A percentile compares a stretch with the other conserved stretches of the same genome.
These are phyloP conservation scores for Mugil cephalus DNA, from an alignment of 2,113 vertebrate genomes.

Conservation along the genomic window DNA sequence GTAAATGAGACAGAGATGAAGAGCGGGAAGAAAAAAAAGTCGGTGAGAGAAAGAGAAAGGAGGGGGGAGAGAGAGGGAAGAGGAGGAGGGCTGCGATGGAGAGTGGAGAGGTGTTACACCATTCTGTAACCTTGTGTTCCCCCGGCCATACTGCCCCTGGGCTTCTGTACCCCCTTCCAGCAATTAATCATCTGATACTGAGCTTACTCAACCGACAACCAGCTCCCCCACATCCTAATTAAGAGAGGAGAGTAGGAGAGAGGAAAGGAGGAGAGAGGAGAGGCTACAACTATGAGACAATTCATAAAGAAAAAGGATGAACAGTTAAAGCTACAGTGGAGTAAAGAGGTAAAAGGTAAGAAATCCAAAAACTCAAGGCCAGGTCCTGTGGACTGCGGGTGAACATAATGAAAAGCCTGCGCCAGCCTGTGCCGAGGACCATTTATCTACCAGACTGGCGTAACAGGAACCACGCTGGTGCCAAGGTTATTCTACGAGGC, in stretches of 20 bases:
- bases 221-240: conserved; percentile 84
- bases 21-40: conserved; percentile 45
- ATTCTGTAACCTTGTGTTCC: conserved; percentile 82
- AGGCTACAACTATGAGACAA: conserved; percentile 14
- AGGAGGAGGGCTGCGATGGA: not conserved
- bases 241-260: conserved; percentile 61
- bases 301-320: conserved; percentile 45
- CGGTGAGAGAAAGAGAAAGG: conserved; percentile 54
- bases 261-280: conserved; percentile 13
- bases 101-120: conserved; percentile 34
- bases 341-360: conserved; percentile 48
- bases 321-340: not conserved
- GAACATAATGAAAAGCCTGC: conserved; percentile 75
- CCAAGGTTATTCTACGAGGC: conserved; percentile 77
- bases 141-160: conserved; percentile 72
- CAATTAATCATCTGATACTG: conserved; percentile 88
- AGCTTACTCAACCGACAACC: conserved; percentile 83
- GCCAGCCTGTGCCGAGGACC: conserved; percentile 69
- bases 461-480: conserved; percentile 77
- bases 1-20: conserved; percentile 77
- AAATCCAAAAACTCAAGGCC: conserved; percentile 58
- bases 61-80: not conserved
- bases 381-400: conserved; percentile 54
- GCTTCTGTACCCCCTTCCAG: conserved; percentile 77
- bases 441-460: conserved; percentile 75